These are phyloP conservation scores for Drosophila hydei DNA, from an alignment of 1,140 invertebrate genomes.

Conservation along the genomic window DNA sequence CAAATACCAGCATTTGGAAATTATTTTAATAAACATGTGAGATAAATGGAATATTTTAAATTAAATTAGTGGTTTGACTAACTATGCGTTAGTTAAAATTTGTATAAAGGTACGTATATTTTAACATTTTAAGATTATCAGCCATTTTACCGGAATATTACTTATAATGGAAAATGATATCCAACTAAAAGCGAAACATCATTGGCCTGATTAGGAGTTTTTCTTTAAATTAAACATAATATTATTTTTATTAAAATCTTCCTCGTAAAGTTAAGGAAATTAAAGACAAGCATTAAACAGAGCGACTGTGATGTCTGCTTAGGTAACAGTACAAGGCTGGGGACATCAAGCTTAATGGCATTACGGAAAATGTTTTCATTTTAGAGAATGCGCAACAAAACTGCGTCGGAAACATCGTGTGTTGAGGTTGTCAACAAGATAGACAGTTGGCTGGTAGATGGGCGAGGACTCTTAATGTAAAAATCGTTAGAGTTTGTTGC, in stretches of 20 bases:
- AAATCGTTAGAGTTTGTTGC: constrained; percentile 74
- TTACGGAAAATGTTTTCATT: constrained; percentile 63
- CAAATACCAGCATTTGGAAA: no score
- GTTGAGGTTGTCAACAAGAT: constrained; percentile 65
- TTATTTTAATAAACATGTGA: no score
- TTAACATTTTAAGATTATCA: no score
- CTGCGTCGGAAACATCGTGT: constrained; percentile 55
- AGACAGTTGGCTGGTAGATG: constrained; percentile 55
- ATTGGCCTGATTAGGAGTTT: no score
- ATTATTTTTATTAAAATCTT: background rate
- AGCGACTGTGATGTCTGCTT: constrained; percentile 14
- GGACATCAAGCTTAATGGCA: constrained; percentile 19
- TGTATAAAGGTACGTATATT: no score
- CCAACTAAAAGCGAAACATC: background rate
- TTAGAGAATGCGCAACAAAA: constrained; percentile 57
- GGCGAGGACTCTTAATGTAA: constrained; percentile 61
- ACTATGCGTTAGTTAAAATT: no score
- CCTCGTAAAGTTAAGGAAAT: constrained; percentile 15
- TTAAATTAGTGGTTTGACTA: no score
- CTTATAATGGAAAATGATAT: no score
- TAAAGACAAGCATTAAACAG: constrained; percentile 41
- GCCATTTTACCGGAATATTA: no score
- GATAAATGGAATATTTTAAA: no score
- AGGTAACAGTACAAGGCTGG: constrained; percentile 18
- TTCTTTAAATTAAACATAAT: background rate